Evolutionary conservation across 2,113 vertebrate genomes (phyloP), one percentile per base, ranked within the genome.

Genomic region (Glaucomys volans): DNA sequence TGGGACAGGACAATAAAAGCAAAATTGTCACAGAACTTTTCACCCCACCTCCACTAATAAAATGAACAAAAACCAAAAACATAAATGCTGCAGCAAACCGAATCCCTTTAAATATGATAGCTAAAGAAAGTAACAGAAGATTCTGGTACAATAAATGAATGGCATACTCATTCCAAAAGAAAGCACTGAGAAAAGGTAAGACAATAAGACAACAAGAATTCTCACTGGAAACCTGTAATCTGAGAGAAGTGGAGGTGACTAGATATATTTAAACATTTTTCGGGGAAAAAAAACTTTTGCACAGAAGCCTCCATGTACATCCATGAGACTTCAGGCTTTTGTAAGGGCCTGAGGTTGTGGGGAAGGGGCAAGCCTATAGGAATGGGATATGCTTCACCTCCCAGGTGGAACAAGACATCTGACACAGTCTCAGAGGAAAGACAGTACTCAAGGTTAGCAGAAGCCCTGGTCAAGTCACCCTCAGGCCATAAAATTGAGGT

Each of bases 71-170:
- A 76, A 30, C 66, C 80, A 69, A 86, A 86, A 88, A 83, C 40
- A 59, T 64, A 74, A 83, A 82, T 16, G 17, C 80, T 84, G 42
- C 47, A 72, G 44, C 37, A 50, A 93, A 95, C 37, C 26, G 47
- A 77, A 37, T 92, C 37, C 32, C 57, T 90, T 96, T 74, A 96
- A 86, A 83, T 86, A n/a, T 16, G 40, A 95, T 35, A 62, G 52
- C 81, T 74, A 62, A 91, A 77, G 42, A 81, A 79, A 83, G 74
- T 32, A 47, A 85, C 92, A 87, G 79, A 83, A 93, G 50, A 81
- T 86, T 81, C 57, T 81, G 75, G 69, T 44, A 22, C 40, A 66
- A 10, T n/a, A 16, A 47, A 35, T 80, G 72, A 97, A 12, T 47
- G 52, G 4, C 52, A 17, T 64, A 37, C 42, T 12, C 32, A 18